Conservation (phyloP, 2,113 vertebrate species). For the Vulpes ferrilata region DNA sequence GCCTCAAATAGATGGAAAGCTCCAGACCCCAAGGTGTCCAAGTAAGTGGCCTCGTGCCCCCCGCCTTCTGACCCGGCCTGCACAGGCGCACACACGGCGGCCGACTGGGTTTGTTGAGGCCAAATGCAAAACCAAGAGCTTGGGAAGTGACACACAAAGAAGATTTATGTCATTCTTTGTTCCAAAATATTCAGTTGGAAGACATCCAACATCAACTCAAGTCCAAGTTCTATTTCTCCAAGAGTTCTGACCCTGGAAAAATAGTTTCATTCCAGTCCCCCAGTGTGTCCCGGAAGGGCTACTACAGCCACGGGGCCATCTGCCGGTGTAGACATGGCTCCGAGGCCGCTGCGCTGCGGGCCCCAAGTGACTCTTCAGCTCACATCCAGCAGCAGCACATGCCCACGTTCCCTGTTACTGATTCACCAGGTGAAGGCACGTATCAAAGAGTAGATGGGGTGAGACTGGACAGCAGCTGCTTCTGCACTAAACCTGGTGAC, state of each 20-base stretch:
- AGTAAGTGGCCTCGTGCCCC: slow-evolving; percentile 8
- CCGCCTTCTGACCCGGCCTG: neutral
- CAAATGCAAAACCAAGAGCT: neutral
- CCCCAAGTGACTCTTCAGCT: neutral
- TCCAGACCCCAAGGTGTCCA: neutral
- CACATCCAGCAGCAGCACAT: slow-evolving; percentile 30
- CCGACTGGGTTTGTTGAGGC: neutral
- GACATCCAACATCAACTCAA: slow-evolving; percentile 57
- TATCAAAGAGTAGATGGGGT: neutral
- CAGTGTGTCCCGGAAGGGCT: slow-evolving; percentile 7
- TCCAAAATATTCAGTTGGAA: slow-evolving; percentile 29
- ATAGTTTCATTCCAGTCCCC: slow-evolving; percentile 42
- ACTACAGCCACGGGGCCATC: neutral
- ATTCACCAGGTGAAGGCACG: neutral
- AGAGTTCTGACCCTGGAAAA: slow-evolving; percentile 54
- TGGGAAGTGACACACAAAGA: neutral
- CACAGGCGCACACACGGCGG: neutral
- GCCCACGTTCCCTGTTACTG: slow-evolving; percentile 53
- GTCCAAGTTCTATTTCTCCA: slow-evolving; percentile 8
- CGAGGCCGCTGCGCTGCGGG: neutral
- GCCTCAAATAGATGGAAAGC: slow-evolving; percentile 57
- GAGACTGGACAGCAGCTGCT: neutral
- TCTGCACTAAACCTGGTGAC: slow-evolving; percentile 28
- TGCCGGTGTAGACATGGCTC: neutral
- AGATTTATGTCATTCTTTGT: neutral